Conservation (phyloP, 2,113 vertebrate genomes). For the Heterotilapia buettikoferi region DNA sequence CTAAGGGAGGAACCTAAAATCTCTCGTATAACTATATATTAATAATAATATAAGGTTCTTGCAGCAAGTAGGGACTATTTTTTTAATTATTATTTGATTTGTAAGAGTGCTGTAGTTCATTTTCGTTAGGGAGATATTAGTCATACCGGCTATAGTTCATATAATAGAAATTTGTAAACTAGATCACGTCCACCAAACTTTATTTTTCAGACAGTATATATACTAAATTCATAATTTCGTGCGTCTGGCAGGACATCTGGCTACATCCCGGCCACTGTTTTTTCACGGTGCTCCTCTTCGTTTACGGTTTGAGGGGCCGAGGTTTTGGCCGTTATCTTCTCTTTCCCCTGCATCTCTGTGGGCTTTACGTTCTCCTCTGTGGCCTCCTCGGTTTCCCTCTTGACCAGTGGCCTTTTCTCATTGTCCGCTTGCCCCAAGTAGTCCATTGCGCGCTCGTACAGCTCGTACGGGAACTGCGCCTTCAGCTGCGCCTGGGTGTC, state of each 20-base stretch:
- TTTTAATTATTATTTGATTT: background rate
- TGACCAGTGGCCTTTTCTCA: conserved; percentile 65
- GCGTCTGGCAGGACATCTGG: background rate
- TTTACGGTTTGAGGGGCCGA: conserved; percentile 80
- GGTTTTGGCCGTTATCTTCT: conserved; percentile 76
- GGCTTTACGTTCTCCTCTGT: conserved; percentile 21
- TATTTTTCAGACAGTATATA: conserved; percentile 68
- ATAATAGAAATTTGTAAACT: conserved; percentile 72
- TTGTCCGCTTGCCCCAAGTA: conserved; percentile 75
- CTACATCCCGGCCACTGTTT: conserved; percentile 85
- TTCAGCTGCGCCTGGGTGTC: conserved; percentile 64
- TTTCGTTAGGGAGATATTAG: conserved; percentile 48
- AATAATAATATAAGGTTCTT: conserved; percentile 48
- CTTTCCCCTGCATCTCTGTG: conserved; percentile 49
- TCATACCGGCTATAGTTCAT: conserved; percentile 64
- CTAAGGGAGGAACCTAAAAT: conserved; percentile 22
- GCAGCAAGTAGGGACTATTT: conserved; percentile 63
- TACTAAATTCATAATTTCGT: conserved; percentile 52
- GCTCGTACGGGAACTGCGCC: conserved; percentile 79
- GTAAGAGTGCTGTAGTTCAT: conserved; percentile 44
- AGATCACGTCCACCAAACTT: conserved; percentile 74
- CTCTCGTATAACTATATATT: background rate
- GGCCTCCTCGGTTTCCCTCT: conserved; percentile 71
- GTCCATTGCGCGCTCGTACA: conserved; percentile 82
- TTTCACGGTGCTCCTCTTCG: conserved; percentile 75